Evolutionary conservation across 2,113 vertebrate genomes (phyloP).

Genomic region (Trogon melanurus): DNA sequence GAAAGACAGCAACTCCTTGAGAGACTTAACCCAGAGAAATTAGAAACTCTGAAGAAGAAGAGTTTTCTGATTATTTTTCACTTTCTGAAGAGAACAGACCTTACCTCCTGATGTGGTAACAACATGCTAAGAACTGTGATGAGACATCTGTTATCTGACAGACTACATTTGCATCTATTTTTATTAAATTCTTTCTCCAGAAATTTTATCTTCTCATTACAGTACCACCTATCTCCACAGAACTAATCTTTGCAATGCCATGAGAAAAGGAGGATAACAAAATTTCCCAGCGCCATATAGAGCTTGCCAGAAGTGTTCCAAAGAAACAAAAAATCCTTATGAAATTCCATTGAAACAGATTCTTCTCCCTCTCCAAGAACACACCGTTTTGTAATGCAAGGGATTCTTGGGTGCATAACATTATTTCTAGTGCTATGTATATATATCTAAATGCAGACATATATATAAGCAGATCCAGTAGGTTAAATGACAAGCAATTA

Average conservation of each 20-base stretch:
- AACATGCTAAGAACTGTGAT: not conserved
- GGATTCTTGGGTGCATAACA: not conserved
- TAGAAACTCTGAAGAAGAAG: slow-evolving; percentile 40
- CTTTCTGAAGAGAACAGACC: slow-evolving; percentile 9
- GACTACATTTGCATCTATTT: slow-evolving; percentile 7
- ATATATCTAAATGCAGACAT: too few species aligned
- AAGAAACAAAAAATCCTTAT: not conserved
- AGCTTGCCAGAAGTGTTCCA: not conserved
- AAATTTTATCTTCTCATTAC: not conserved
- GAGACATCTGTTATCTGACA: slow-evolving; percentile 18
- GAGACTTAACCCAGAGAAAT: slow-evolving; percentile 44
- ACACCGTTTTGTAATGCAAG: not conserved
- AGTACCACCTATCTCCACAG: not conserved
- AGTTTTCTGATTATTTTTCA: not conserved
- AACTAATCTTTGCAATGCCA: not conserved
- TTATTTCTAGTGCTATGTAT: not conserved
- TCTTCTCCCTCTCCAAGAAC: not conserved
- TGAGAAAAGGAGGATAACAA: not conserved
- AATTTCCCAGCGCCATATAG: not conserved
- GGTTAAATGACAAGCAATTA: not conserved
- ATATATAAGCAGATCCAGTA: not conserved
- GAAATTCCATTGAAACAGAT: not conserved
- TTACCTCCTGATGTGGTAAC: slow-evolving; percentile 39
- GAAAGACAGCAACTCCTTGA: slow-evolving; percentile 54
- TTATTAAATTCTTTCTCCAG: not conserved